Evolutionary conservation across 2,888 invertebrate genomes (phyloP).

Genomic region (Monoplex corrugatus): DNA sequence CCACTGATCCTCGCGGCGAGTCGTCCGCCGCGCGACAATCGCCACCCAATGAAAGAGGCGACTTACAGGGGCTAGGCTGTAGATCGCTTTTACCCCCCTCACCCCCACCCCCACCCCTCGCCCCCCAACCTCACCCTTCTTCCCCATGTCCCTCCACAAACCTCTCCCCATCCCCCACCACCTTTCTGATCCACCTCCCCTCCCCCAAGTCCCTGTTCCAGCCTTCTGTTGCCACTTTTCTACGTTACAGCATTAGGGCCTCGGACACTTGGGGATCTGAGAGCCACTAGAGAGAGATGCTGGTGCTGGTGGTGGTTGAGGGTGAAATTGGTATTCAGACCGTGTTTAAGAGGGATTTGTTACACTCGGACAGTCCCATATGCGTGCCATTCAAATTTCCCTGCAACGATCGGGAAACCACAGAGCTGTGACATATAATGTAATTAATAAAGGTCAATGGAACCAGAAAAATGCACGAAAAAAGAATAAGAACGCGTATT

Average conservation of each 20-base stretch:
- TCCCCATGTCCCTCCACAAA: no score
- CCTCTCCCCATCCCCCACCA: background rate
- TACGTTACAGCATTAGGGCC: background rate
- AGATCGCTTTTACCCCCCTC: background rate
- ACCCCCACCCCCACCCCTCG: background rate
- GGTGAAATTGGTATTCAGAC: no score
- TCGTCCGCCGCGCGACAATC: conserved; percentile 36
- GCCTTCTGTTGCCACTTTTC: background rate
- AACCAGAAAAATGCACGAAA: no score
- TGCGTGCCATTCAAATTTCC: no score
- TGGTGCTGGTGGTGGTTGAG: background rate
- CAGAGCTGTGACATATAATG: no score
- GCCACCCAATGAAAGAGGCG: conserved; percentile 23
- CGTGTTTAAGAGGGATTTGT: no score
- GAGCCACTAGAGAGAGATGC: background rate
- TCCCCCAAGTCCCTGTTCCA: background rate
- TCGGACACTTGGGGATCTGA: background rate
- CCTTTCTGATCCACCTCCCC: background rate
- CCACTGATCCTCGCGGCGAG: background rate
- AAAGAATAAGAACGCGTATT: no score
- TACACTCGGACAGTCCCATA: no score
- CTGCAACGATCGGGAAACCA: no score
- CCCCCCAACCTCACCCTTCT: background rate
- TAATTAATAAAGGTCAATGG: no score
- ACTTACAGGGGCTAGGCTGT: conserved; percentile 37